Evolutionary conservation across 64 coral and sea anemone genomes (phyloP).

Genomic region (Montipora efflorescens): DNA sequence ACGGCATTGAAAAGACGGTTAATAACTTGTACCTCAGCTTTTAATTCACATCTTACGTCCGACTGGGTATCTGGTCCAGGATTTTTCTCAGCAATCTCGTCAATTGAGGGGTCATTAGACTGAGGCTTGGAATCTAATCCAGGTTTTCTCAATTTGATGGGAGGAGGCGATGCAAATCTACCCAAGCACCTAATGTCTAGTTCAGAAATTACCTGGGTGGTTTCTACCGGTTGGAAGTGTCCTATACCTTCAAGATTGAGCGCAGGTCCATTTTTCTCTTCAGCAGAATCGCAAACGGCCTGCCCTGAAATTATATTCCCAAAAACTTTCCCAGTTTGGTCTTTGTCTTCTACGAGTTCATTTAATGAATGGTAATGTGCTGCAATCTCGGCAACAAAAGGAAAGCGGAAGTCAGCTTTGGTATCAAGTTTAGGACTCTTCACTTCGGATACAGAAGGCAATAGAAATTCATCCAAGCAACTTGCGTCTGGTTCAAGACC

Average conservation of each 20-base stretch:
- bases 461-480: too few species aligned
- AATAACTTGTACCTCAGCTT: background rate
- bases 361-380: too few species aligned
- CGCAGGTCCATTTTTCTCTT: background rate
- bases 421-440: too few species aligned
- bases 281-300: background rate
- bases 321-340: too few species aligned
- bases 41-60: background rate
- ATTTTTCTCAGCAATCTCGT: background rate
- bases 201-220: background rate
- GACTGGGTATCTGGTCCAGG: background rate
- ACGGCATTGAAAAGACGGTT: too few species aligned
- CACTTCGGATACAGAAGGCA: too few species aligned
- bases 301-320: too few species aligned
- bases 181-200: background rate
- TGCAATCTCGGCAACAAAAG: too few species aligned
- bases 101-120: background rate
- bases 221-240: background rate
- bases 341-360: too few species aligned
- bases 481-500: too few species aligned
- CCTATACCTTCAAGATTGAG: background rate
- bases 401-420: too few species aligned
- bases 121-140: background rate
- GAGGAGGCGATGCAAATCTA: background rate
- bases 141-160: background rate